A percentile compares a stretch with the other conserved stretches of the same genome.
phyloP scores from a whole-genome alignment of 2,888 invertebrate genomes.

The Cyclophora punctaria region DNA sequence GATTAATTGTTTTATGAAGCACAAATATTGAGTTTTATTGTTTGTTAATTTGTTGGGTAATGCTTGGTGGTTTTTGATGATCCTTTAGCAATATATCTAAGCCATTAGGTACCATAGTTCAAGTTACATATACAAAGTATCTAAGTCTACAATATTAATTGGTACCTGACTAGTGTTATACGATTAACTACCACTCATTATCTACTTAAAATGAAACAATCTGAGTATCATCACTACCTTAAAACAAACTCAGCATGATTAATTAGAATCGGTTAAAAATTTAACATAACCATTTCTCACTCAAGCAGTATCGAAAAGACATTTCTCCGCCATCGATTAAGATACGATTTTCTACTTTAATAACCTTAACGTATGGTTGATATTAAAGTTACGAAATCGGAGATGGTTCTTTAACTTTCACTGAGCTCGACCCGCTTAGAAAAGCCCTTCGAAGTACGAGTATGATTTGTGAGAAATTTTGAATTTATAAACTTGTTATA shows the following conservation, averaged over 20 bases:
- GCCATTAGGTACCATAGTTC: no score
- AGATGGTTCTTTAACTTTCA: conserved; percentile 40
- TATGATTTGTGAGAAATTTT: conserved; percentile 21
- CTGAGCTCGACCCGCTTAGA: conserved; percentile 42
- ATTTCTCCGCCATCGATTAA: conserved; percentile 7
- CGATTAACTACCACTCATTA: background rate
- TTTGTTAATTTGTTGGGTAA: no score
- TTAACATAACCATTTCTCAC: conserved; percentile 11
- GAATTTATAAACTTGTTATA: conserved; percentile 16
- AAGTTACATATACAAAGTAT: no score
- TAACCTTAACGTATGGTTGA: conserved; percentile 8
- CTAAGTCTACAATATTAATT: no score
- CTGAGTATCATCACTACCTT: background rate
- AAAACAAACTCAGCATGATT: background rate
- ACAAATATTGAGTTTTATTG: background rate
- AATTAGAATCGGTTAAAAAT: conserved; percentile 9
- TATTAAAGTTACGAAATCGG: conserved; percentile 3
- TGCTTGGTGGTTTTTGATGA: no score
- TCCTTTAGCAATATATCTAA: no score
- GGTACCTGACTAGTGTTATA: background rate
- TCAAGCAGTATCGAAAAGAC: background rate
- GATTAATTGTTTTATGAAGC: conserved; percentile 11
- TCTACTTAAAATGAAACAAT: background rate
- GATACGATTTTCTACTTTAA: conserved; percentile 6
- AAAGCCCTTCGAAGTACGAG: conserved; percentile 32